Evolutionary conservation across 2,113 vertebrate genomes (phyloP).

Genomic region (Piprites chloris): DNA sequence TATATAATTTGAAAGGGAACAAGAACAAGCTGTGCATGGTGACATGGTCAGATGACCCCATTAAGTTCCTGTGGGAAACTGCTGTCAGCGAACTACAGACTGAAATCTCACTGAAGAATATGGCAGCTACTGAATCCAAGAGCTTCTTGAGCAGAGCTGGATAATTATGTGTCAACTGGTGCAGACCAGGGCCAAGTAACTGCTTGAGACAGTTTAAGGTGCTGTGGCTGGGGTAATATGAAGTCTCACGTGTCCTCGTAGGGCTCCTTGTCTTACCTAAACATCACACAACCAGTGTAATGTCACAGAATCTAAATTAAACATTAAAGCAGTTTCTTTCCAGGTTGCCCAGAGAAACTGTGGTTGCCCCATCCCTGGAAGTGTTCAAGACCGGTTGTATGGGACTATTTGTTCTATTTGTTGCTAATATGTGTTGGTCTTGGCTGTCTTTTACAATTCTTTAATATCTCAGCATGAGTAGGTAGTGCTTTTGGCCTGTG

Average conservation of each 20-base stretch:
- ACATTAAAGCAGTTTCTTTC: background rate
- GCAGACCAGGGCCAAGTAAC: no score
- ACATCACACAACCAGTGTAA: background rate
- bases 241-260: background rate
- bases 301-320: background rate
- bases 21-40: background rate
- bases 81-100: rapidly evolving
- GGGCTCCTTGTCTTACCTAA: background rate
- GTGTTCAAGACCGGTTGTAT: background rate
- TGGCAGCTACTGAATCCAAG: background rate
- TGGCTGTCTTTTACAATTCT: background rate
- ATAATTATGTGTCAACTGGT: background rate
- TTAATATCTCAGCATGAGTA: background rate
- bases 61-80: background rate
- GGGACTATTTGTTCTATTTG: background rate
- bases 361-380: background rate
- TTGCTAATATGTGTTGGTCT: background rate
- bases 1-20: background rate
- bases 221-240: background rate
- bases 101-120: background rate
- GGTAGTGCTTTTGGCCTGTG: background rate
- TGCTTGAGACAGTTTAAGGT: background rate
- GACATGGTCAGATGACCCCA: background rate
- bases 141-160: background rate
- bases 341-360: background rate